Conservation (phyloP, 2,888 invertebrate genomes). For the Notocelia uddmanniana region DNA sequence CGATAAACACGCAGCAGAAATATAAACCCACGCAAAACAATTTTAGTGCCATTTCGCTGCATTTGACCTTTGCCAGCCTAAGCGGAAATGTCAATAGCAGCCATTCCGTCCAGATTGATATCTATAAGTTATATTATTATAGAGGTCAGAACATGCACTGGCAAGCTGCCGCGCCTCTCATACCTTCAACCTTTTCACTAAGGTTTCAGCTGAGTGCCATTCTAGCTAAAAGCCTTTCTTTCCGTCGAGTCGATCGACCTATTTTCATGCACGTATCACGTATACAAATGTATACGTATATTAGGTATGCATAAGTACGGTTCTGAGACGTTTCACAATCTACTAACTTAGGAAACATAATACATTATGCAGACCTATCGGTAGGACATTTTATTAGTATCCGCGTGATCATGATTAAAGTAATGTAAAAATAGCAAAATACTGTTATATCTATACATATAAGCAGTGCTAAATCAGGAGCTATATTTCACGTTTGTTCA, state of each 20-base stretch:
- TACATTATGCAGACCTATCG: too few relatives aligned
- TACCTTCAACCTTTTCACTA: not conserved
- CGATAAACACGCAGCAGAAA: not conserved
- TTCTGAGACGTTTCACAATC: not conserved
- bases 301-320: not conserved
- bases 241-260: slow-evolving; percentile 29
- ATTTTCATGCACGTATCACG: slow-evolving; percentile 10
- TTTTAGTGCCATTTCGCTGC: not conserved
- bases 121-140: not conserved
- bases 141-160: slow-evolving; percentile 10
- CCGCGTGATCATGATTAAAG: too few relatives aligned
- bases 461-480: too few relatives aligned
- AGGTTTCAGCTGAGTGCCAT: slow-evolving; percentile 23
- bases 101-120: slow-evolving; percentile 1
- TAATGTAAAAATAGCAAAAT: too few relatives aligned
- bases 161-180: slow-evolving; percentile 10
- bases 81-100: slow-evolving; percentile 6
- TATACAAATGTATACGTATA: not conserved
- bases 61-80: slow-evolving; percentile 5
- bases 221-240: slow-evolving; percentile 40
- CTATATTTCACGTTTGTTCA: too few relatives aligned
- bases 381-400: too few relatives aligned
- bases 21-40: not conserved
- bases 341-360: too few relatives aligned
- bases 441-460: too few relatives aligned